These are phyloP conservation scores for Nebria salina DNA, from an alignment of 2,888 invertebrate species.

Conservation along the genomic window DNA sequence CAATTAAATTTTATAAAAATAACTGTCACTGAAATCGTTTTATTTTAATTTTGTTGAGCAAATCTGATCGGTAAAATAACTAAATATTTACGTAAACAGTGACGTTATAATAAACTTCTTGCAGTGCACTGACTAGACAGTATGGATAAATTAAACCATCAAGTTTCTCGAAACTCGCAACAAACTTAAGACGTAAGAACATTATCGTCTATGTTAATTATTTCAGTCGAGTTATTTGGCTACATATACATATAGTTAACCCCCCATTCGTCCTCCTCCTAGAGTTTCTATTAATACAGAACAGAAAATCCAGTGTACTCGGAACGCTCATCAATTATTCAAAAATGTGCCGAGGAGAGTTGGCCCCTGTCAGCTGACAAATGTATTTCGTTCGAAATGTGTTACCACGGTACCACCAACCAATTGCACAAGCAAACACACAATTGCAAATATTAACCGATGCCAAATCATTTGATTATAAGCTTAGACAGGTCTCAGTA, in stretches of 20 bases:
- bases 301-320: not conserved
- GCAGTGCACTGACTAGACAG: no score
- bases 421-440: not conserved
- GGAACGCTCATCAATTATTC: slow-evolving; percentile 7
- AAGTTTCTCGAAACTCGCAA: not conserved
- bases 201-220: not conserved
- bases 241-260: not conserved
- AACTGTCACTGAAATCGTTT: no score
- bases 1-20: no score
- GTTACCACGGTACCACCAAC: slow-evolving; percentile 9
- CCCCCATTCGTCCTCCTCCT: not conserved
- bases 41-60: no score
- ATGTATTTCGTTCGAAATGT: not conserved
- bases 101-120: no score
- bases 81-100: no score
- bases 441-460: not conserved
- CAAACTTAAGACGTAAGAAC: not conserved
- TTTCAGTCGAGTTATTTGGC: slow-evolving; percentile 1
- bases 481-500: not conserved
- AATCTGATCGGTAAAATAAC: no score
- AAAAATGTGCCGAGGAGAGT: slow-evolving; percentile 11
- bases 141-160: no score
- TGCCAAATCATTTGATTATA: slow-evolving; percentile 15
- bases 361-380: slow-evolving; percentile 10
- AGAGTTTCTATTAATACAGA: not conserved